Evolutionary conservation across 2,888 invertebrate genomes (phyloP), one percentile per base, ranked within the genome.

Genomic region (Reticulitermes lucifugus): DNA sequence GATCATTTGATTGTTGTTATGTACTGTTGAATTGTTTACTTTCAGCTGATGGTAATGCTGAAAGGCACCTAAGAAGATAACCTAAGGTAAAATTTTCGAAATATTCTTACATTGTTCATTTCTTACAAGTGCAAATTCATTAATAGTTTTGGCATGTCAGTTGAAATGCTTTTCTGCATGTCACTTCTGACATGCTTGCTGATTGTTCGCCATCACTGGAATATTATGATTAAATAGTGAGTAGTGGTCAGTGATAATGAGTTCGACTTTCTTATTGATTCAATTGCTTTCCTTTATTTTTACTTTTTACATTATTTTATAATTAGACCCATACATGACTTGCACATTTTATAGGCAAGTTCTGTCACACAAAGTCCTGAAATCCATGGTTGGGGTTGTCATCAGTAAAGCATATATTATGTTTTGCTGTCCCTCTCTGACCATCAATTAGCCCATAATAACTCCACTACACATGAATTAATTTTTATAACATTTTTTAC

Each of bases 141-240:
- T 73, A 35, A 77, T 46, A 46, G 5, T 25, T 43, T 77, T 77
- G 77, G 77, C 77, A 77, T 77, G 77, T 77, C 41, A 22, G 77
- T 77, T 46, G 77, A 77, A 77, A 46, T 77, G 77, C 77, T 77
- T 73, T 25, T 18, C 25, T 65, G 25, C 65, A 14, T 65, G 65
- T 65, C 65, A 25, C 25, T 65, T 77, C 77, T 77, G 77, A 77
- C 77, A 73, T 73, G 25, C n/a, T 73, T 41, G 73, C 73, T 10
- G 51, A 65, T 77, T 77, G 77, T 77, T 77, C 77, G 77, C 77
- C 77, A 77, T 77, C 77, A 77, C 77, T 77, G 77, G 77, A 77
- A 77, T 35, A 29, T 41, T 12, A 14, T 41, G 41, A 73, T 70
- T n/a, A 29, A 70, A 70, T 41, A 41, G 55, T 55, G n/a, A 65